Evolutionary conservation across 2,797 vertebrate genomes (phyloP), one percentile per base, ranked within the genome.

Genomic region (Lepus townsendii): DNA sequence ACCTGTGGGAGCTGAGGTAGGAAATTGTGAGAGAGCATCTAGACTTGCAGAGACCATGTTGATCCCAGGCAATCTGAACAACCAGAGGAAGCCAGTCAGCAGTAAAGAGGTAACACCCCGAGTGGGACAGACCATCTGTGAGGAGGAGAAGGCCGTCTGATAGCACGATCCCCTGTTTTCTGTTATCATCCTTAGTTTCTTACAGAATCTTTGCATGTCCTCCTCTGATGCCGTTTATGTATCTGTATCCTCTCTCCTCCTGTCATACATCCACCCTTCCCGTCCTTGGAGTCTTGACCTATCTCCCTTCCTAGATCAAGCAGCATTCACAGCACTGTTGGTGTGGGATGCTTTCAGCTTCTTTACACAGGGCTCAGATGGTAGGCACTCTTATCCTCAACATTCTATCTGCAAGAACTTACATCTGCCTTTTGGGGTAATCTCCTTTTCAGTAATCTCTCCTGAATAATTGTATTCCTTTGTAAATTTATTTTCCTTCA

Each of bases 151-250:
- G 22, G 14, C 52, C 47, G 12, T 73, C 88, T 60, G 60, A 50
- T 3, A 66, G 32, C 52, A 13, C 35, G 27, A 22, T 13, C 54
- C 20, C 19, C 32, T 83, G 14, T 65, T 91, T 66, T 83, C 16
- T 14, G 7, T 65, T 62, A 10, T 24, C 75, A 68, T 30, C 52
- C 42, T 57, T 71, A 22, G 26, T 79, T 93, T 90, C 47, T 94
- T 75, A 93, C 14, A 80, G 52, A 96, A 78, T 63, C 14, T 88
- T 69, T 90, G 20, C 5, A 16, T 72, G 52, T 47, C 87, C n/a
- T 69, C 14, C 50, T 77, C 6, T 13, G 30, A 65, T 38, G 24
- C 52, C 12, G 60, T 19, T 71, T 79, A 2, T 30, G 27, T 52
- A 35, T 68, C 10, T n/a, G 71, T 19, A 71, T 20, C 54, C 72